Conservation (phyloP, 2,797 vertebrate species). For the Rhinella marina region DNA sequence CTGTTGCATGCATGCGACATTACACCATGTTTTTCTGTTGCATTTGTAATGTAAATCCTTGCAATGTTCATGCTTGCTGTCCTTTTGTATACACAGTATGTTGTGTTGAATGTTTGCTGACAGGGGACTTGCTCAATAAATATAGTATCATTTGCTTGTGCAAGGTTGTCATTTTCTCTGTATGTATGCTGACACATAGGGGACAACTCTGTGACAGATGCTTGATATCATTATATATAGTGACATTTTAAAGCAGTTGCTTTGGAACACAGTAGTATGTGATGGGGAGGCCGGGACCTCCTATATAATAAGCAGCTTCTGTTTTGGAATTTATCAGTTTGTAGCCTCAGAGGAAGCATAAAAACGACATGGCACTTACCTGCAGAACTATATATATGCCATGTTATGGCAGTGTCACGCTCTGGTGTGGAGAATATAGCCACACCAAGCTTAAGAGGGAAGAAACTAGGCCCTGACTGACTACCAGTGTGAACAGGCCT, state of each 20-base stretch:
- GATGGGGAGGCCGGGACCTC: neutral
- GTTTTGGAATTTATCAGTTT: conserved; percentile 5
- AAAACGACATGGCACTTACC: no score
- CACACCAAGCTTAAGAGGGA: no score
- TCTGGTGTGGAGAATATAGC: no score
- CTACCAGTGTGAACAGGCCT: no score
- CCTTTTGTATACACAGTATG: neutral
- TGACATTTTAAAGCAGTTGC: conserved; percentile 42
- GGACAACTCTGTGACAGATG: conserved; percentile 3
- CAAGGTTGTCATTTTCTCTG: conserved; percentile 23
- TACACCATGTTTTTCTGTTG: neutral
- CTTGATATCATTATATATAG: conserved; percentile 31
- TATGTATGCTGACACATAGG: neutral
- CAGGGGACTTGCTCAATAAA: conserved; percentile 10
- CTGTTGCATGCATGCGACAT: no score
- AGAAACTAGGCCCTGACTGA: no score
- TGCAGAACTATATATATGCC: no score
- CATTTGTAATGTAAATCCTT: neutral
- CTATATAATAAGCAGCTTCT: neutral
- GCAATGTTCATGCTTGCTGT: neutral
- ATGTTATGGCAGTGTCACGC: no score
- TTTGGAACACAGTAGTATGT: neutral
- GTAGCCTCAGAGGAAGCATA: neutral
- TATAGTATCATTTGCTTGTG: neutral
- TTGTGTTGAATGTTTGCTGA: neutral